A percentile compares a stretch with the other conserved stretches of the same genome.
Conservation (phyloP, 2,113 vertebrate genomes). For the Bos indicus region DNA sequence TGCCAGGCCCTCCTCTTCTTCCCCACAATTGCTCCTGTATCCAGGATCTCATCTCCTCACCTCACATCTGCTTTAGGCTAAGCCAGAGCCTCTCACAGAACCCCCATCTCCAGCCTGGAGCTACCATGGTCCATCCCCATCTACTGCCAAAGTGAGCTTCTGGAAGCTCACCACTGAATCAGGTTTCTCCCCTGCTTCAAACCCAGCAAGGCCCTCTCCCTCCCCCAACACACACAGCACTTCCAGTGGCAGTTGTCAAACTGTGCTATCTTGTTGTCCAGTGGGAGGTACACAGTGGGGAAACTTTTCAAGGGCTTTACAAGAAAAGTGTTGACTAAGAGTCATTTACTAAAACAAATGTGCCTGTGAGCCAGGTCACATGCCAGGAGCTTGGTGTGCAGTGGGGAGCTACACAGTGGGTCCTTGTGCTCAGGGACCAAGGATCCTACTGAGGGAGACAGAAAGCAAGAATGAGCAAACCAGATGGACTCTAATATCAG, state of each 20-base stretch:
- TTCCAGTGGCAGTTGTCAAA: background rate
- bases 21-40: background rate
- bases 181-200: background rate
- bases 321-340: background rate
- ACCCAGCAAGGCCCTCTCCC: background rate
- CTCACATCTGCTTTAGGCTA: background rate
- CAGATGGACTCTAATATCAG: background rate
- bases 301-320: background rate
- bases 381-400: background rate
- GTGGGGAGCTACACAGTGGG: background rate
- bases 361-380: background rate
- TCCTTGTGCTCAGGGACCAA: too few relatives aligned
- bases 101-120: background rate
- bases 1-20: background rate
- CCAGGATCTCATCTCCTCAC: background rate
- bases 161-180: background rate
- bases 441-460: background rate
- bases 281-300: background rate
- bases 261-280: background rate
- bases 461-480: background rate
- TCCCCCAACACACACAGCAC: fast-evolving
- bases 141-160: background rate
- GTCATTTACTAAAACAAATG: background rate
- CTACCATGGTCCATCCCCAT: background rate
- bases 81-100: background rate